phyloP scores from a whole-genome alignment of 2,797 vertebrate species.

The Pterois miles region DNA sequence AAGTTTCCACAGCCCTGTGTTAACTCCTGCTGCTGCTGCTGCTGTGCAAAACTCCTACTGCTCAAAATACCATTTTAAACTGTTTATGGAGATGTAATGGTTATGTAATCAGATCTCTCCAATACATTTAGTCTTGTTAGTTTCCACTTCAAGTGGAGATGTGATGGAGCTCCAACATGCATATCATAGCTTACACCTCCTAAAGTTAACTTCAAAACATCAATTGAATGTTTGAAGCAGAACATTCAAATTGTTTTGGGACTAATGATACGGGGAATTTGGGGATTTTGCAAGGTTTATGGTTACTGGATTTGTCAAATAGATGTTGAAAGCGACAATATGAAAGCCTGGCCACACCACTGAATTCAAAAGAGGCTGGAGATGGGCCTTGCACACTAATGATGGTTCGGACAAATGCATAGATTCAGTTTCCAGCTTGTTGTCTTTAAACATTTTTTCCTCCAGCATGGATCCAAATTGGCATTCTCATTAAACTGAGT shows the following conservation, averaged over 20 bases:
- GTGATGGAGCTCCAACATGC: constrained; percentile 31
- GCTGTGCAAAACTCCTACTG: constrained; percentile 21
- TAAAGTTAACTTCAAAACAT: constrained; percentile 53
- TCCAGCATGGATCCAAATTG: constrained; percentile 53
- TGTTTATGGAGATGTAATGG: constrained; percentile 53
- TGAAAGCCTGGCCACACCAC: background rate
- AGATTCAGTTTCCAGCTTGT: constrained; percentile 38
- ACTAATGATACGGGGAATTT: constrained; percentile 46
- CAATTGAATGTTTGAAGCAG: constrained; percentile 37
- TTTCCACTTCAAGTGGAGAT: constrained; percentile 51
- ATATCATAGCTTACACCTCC: constrained; percentile 12
- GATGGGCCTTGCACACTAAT: constrained; percentile 52
- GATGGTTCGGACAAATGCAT: constrained; percentile 37
- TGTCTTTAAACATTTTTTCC: constrained; percentile 35
- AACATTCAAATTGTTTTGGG: constrained; percentile 44
- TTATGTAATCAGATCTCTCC: constrained; percentile 71
- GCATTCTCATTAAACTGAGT: constrained; percentile 54
- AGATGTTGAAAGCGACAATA: constrained; percentile 44
- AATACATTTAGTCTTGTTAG: constrained; percentile 69
- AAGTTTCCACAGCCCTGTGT: constrained; percentile 45
- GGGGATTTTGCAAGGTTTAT: constrained; percentile 41
- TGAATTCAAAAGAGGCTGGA: constrained; percentile 38
- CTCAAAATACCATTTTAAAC: constrained; percentile 44
- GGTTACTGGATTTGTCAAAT: constrained; percentile 47
- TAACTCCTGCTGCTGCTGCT: constrained; percentile 20